Percentiles rank a stretch among this genome's conserved stretches.
Conservation (phyloP, 2,113 vertebrate species). For the Struthidea cinerea region DNA sequence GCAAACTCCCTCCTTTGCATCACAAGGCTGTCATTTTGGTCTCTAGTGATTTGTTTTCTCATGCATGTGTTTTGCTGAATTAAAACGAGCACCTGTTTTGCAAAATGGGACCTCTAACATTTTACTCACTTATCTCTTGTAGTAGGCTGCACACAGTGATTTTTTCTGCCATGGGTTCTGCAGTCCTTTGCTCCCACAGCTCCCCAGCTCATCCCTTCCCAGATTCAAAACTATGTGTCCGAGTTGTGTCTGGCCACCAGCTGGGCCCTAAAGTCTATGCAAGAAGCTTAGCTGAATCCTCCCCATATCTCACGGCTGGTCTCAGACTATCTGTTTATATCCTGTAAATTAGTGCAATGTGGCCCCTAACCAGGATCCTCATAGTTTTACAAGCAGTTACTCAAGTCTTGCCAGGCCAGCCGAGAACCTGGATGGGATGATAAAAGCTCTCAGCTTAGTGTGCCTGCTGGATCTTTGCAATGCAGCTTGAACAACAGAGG, state of each 20-base stretch:
- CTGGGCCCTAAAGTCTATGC: neutral
- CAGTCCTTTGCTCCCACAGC: neutral
- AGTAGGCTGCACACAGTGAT: neutral
- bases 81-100: conserved; percentile 10
- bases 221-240: neutral
- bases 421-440: neutral
- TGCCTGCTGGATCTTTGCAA: neutral
- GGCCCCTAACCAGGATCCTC: conserved; percentile 13
- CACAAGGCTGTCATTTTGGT: neutral
- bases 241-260: conserved; percentile 42
- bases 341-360: conserved; percentile 29
- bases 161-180: neutral
- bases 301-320: conserved; percentile 5
- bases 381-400: conserved; percentile 28
- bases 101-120: neutral
- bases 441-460: neutral
- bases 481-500: neutral
- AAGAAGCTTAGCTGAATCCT: conserved; percentile 30
- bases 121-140: neutral
- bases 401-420: neutral
- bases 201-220: neutral
- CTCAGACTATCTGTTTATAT: conserved; percentile 35
- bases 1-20: neutral
- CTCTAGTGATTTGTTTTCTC: neutral
- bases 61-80: neutral